A percentile compares a stretch with the other conserved stretches of the same genome.
These are phyloP conservation scores for Oscheius sp. DNA, from an alignment of 1,140 invertebrate genomes.

Conservation along the genomic window DNA sequence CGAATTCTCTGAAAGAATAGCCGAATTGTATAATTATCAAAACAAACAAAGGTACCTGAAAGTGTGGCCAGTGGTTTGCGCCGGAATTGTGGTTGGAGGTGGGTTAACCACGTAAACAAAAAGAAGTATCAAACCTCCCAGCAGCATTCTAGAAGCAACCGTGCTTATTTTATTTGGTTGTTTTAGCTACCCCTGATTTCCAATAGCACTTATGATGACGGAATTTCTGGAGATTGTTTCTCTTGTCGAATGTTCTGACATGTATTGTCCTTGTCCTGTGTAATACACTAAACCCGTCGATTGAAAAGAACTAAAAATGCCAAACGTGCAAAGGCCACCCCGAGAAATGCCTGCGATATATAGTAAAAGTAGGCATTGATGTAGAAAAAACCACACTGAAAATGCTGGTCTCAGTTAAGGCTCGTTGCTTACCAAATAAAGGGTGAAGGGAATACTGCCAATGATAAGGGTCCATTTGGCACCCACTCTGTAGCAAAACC, in stretches of 20 bases:
- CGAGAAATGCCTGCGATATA: slow-evolving; percentile 19
- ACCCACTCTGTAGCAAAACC: not conserved
- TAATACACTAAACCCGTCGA: slow-evolving; percentile 8
- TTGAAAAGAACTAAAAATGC: not conserved
- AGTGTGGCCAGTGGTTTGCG: not conserved
- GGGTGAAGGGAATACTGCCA: not conserved
- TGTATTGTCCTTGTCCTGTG: slow-evolving; percentile 28
- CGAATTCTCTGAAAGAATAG: not conserved
- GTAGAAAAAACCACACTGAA: slow-evolving; percentile 8
- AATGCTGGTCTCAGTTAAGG: not conserved
- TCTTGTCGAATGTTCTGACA: slow-evolving; percentile 28
- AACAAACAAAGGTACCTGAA: not conserved
- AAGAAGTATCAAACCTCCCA: slow-evolving; percentile 27
- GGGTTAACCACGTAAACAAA: not conserved
- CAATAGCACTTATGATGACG: slow-evolving; percentile 20
- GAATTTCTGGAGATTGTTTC: slow-evolving; percentile 27
- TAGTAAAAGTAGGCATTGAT: slow-evolving; percentile 23
- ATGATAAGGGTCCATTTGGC: not conserved
- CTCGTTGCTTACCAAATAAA: not conserved
- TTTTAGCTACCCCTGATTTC: not conserved
- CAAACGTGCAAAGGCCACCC: slow-evolving; percentile 25
- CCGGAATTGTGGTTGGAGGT: not conserved
- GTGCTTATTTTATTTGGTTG: not conserved
- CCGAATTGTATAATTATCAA: not conserved
- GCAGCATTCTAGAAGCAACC: slow-evolving; percentile 21